Conservation (phyloP, 1,140 invertebrate genomes). For the Elymnias hypermnestra region DNA sequence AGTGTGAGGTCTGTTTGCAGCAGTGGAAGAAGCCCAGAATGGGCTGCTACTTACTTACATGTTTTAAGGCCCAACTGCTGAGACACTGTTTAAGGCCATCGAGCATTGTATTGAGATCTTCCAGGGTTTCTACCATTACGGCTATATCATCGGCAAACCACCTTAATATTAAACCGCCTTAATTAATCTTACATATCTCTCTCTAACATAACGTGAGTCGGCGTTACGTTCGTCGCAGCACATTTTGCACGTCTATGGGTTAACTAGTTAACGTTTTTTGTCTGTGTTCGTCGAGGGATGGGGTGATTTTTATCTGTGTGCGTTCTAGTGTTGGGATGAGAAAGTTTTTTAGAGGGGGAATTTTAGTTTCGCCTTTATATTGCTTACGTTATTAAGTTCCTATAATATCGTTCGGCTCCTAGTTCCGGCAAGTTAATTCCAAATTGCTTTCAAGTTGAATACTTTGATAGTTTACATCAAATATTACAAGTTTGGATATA, state of each 20-base stretch:
- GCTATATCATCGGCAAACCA: no score
- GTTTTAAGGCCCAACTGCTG: no score
- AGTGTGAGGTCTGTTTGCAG: no score
- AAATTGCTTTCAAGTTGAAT: not conserved
- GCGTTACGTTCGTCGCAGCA: no score
- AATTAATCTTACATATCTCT: no score
- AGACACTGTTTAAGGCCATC: no score
- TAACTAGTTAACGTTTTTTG: constrained; percentile 69
- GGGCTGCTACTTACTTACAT: no score
- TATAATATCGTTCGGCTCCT: constrained; percentile 1
- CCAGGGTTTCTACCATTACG: no score
- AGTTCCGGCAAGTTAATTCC: not conserved
- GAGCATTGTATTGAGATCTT: no score
- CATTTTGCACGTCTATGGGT: constrained; percentile 11
- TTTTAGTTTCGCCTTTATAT: constrained; percentile 26
- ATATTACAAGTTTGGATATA: not conserved
- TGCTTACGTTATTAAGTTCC: constrained; percentile 5
- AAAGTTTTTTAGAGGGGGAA: constrained; percentile 40
- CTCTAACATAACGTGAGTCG: no score
- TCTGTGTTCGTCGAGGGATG: constrained; percentile 36
- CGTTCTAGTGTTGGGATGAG: constrained; percentile 35
- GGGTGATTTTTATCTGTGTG: constrained; percentile 55
- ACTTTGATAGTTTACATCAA: not conserved
- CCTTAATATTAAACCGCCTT: no score
- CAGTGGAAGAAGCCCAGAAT: no score